Evolutionary conservation across 2,797 vertebrate genomes (phyloP).

Genomic region (Ibycter americanus): DNA sequence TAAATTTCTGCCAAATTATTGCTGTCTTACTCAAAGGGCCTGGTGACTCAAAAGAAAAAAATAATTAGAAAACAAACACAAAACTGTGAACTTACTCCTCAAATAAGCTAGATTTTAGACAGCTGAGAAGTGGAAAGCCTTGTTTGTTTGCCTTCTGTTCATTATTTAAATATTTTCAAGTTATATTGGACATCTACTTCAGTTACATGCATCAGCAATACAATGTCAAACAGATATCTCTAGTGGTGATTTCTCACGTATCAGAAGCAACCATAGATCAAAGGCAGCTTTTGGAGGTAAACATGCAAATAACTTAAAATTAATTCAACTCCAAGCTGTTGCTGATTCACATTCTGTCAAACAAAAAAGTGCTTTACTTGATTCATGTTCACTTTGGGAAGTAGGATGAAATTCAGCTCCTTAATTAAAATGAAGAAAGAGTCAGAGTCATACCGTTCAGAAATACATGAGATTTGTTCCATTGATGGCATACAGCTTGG

Average conservation of each 20-base stretch:
- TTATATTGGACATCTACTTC: not conserved
- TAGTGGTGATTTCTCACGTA: not conserved
- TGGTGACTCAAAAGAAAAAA: not conserved
- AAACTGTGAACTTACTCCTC: not conserved
- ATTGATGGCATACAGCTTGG: not conserved
- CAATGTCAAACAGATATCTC: not conserved
- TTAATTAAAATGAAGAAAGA: not conserved
- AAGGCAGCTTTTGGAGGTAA: not conserved
- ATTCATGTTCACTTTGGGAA: not conserved
- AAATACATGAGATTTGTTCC: not conserved
- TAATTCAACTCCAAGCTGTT: constrained; percentile 6
- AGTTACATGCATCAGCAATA: not conserved
- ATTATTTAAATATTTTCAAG: not conserved
- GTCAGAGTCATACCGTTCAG: not conserved
- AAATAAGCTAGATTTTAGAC: not conserved
- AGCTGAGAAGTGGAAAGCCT: not conserved
- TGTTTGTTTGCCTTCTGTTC: not conserved
- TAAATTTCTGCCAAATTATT: not conserved
- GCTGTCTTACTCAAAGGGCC: not conserved
- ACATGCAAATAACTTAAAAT: not conserved
- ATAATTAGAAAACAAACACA: not conserved
- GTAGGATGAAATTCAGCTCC: not conserved
- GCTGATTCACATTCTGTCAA: not conserved
- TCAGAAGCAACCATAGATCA: not conserved
- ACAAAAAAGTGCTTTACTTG: not conserved